Evolutionary conservation across 2,113 vertebrate species (phyloP).

Genomic region (Grammomys surdaster): DNA sequence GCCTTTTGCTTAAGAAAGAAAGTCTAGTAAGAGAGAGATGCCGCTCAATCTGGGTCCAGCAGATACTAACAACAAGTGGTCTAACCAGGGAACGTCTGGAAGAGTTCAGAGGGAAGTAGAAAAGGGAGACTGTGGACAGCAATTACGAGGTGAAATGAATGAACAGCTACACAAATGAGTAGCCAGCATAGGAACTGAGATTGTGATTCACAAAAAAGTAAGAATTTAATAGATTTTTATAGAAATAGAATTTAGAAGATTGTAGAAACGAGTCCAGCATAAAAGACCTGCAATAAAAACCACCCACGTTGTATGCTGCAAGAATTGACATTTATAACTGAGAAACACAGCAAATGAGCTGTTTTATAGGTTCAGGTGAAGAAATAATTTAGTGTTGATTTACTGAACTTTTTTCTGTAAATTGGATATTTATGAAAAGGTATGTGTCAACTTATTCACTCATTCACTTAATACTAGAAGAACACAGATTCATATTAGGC

Average conservation of each 20-base stretch:
- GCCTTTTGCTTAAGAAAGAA: neutral
- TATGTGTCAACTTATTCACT: neutral
- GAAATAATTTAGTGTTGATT: neutral
- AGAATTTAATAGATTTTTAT: conserved; percentile 14
- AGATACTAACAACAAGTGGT: neutral
- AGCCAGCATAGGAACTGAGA: neutral
- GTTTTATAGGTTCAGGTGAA: neutral
- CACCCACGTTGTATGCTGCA: neutral
- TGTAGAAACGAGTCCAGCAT: neutral
- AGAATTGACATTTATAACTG: neutral
- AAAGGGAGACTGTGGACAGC: neutral
- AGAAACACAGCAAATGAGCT: neutral
- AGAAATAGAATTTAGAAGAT: neutral
- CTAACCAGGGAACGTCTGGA: neutral
- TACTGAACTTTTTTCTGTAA: conserved; percentile 20
- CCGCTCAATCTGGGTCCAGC: neutral
- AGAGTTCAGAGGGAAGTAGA: no score
- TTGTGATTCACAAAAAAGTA: neutral
- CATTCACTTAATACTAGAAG: neutral
- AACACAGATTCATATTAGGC: neutral
- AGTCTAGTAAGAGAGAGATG: neutral
- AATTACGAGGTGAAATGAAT: neutral
- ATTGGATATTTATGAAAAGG: conserved; percentile 15
- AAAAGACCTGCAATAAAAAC: neutral
- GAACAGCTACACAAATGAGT: neutral